A percentile compares a stretch with the other conserved stretches of the same genome.
phyloP scores from a whole-genome alignment of 2,113 vertebrate species.

The Geothlypis trichas region DNA sequence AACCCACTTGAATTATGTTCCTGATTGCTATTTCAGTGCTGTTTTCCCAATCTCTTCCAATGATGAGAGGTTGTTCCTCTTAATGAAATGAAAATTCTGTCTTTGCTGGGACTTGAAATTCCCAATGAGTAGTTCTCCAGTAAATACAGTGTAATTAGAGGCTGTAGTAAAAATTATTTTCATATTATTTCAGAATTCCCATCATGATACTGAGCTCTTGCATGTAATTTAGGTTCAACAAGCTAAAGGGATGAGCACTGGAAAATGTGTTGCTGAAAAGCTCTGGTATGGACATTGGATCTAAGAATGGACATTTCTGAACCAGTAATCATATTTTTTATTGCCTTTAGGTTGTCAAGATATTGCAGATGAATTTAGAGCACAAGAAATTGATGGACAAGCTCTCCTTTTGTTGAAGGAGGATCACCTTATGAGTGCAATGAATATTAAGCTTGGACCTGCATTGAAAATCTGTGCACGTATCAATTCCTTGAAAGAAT shows the following conservation, averaged over 20 bases:
- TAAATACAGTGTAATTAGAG: not conserved
- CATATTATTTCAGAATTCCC: not conserved
- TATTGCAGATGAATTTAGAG: conserved; percentile 93
- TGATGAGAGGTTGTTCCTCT: not conserved
- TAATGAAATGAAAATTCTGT: not conserved
- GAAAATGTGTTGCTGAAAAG: not conserved
- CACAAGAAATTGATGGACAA: conserved; percentile 98
- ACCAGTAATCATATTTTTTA: not conserved
- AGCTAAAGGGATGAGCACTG: not conserved
- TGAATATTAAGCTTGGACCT: conserved; percentile 98
- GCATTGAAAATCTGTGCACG: conserved; percentile 97
- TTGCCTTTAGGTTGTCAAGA: conserved; percentile 87
- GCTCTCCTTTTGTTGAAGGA: conserved; percentile 96
- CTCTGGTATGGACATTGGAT: not conserved
- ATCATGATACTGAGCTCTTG: not conserved
- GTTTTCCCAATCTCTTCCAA: not conserved
- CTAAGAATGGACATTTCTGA: not conserved
- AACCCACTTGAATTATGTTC: not conserved
- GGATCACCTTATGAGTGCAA: conserved; percentile 97
- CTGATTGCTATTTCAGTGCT: conserved; percentile 14
- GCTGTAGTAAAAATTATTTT: not conserved
- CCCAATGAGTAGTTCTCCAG: not conserved
- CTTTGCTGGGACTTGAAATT: not conserved
- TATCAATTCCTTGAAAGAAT: conserved; percentile 93
- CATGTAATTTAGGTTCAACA: not conserved